Percentiles rank a stretch among this genome's conserved stretches.
Conservation (phyloP, 2,888 invertebrate genomes). For the Nemotelus pantherinus region DNA sequence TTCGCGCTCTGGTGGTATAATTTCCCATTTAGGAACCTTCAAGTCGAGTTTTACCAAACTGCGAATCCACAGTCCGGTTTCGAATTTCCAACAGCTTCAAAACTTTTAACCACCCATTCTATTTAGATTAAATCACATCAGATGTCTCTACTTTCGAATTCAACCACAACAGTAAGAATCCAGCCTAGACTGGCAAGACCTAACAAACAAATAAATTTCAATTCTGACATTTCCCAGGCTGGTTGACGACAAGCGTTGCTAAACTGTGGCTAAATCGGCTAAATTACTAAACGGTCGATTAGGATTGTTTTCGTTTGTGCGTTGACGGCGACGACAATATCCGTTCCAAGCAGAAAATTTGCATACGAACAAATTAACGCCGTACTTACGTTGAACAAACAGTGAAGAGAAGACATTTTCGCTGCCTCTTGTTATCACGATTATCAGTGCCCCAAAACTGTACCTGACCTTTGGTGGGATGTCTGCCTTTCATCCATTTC, state of each 20-base stretch:
- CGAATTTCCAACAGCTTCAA: too few relatives aligned
- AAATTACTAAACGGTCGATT: conserved; percentile 14
- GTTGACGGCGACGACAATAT: conserved; percentile 1
- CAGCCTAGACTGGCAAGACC: conserved; percentile 5
- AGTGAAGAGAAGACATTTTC: too few relatives aligned
- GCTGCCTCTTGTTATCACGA: too few relatives aligned
- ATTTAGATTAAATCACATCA: not conserved
- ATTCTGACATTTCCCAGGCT: not conserved
- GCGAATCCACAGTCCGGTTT: too few relatives aligned
- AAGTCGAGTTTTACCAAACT: too few relatives aligned
- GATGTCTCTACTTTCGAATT: conserved; percentile 2
- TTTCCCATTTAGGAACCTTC: too few relatives aligned
- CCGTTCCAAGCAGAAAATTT: not conserved
- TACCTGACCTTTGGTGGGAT: too few relatives aligned
- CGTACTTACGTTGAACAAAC: too few relatives aligned
- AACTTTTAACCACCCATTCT: not conserved
- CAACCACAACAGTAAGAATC: not conserved
- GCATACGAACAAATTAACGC: not conserved
- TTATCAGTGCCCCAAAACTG: too few relatives aligned
- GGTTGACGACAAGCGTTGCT: not conserved
- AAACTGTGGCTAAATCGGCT: not conserved
- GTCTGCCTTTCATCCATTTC: not conserved
- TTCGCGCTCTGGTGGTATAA: too few relatives aligned
- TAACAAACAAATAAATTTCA: conserved; percentile 7
- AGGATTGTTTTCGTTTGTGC: conserved; percentile 27